Conservation (phyloP, 2,113 vertebrate genomes). For the Anhinga anhinga region DNA sequence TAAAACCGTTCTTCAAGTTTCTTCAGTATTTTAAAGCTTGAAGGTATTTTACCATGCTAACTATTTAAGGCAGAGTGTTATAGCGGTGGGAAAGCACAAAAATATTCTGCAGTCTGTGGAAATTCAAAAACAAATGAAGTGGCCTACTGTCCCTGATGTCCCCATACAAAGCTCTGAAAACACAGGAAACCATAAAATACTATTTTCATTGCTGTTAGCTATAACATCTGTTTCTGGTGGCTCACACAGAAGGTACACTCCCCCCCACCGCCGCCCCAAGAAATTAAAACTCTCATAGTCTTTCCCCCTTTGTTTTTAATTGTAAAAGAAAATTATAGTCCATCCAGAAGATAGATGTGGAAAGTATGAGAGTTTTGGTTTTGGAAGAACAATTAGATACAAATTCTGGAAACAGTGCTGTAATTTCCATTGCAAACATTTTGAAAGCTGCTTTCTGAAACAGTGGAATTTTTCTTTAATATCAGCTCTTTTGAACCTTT, state of each 20-base stretch:
- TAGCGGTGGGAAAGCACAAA: not conserved
- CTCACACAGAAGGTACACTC: not conserved
- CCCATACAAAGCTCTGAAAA: not conserved
- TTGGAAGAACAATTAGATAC: not conserved
- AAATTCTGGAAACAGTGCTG: not conserved
- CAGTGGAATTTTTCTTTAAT: not conserved
- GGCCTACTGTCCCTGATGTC: not conserved
- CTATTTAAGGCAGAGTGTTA: not conserved
- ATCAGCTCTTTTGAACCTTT: not conserved
- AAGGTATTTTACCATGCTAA: not conserved
- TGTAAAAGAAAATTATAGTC: not conserved
- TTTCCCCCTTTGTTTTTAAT: not conserved
- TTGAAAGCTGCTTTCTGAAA: not conserved
- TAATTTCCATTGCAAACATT: not conserved
- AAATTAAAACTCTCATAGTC: not conserved
- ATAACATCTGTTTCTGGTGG: not conserved
- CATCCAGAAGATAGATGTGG: not conserved
- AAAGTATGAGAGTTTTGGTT: not conserved
- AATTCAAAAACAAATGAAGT: not conserved
- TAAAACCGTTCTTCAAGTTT: not conserved
- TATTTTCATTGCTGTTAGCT: not conserved
- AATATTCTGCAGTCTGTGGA: not conserved
- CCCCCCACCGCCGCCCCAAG: accelerated
- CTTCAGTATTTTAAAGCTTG: not conserved
- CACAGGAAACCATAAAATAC: not conserved